Evolutionary conservation across 2,888 invertebrate species (phyloP), one percentile per base, ranked within the genome.

Genomic region (Lithophane leautieri): DNA sequence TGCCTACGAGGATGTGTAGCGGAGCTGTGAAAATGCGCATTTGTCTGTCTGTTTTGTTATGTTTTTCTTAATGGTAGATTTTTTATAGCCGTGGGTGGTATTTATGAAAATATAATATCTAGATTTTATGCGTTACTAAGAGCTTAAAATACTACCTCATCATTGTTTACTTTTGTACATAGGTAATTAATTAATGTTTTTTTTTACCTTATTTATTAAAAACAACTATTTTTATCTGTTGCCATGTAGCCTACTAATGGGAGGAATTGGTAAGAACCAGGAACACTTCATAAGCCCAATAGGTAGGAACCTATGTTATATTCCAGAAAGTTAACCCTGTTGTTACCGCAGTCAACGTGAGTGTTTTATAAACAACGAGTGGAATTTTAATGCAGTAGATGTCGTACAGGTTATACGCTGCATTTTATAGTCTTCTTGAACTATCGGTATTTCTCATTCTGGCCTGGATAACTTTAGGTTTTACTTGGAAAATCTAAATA

Each of bases 311-410:
- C n/a, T 25, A 19, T 8, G n/a, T 42, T 61, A 16, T 76, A 52
- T 28, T 66, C 28, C 28, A 19, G 12, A 50, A 22, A 40, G 7
- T 52, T 25, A n/a, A 52, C 76, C 19, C 14, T 28, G 11, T 52
- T 19, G 4, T 25, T 60, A 34, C 12, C 28, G 40, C 12, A 42
- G 19, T 58, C 76, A n/a, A 28, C 19, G 3, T 8, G 19, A 25
- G 25, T n/a, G 40, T 22, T 16, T 12, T 63, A 28, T 28, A 77
- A 54, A 62, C 25, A 47, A 14, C 28, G 19, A 42, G 14, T 50
- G 19, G 42, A 78, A 70, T 63, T 62, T 19, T n/a, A 78, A 78
- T 50, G 56, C 40, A 25, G 4, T 40, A 42, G 6, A 28, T 56
- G 47, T 28, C 40, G 40, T n/a, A 65, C 28, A 4, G 54, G 34